Evolutionary conservation across 2,113 vertebrate species (phyloP), one percentile per base, ranked within the genome.

Genomic region (Murina feae): DNA sequence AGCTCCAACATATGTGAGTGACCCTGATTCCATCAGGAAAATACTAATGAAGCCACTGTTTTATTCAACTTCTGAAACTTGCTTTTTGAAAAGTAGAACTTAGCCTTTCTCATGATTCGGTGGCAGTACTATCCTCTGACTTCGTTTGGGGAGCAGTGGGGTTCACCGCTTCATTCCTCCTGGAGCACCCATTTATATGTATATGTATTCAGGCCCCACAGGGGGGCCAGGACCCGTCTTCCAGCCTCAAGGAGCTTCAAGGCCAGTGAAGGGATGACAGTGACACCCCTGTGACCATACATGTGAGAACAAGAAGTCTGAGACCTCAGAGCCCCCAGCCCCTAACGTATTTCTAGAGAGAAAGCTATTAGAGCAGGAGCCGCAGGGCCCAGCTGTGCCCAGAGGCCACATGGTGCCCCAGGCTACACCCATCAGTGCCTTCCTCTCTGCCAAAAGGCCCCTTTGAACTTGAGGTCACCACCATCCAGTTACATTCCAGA

Each of bases 11-110:
- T 74, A 51, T 4, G 2, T 16, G 1, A n/a, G 2, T 16, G 1
- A n/a, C 69, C 10, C 44, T 85, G 65, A 71, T 60, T 88, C 74
- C 65, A 86, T 42, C 55, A 68, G 83, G 72, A 91, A 94, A 93
- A 32, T 86, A 42, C 30, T 32, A 60, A 88, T 78, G 35, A 69
- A 78, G 13, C 47, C 53, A 47, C 28, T 28, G 30, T 74, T 80
- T 72, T 49, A 60, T 78, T 91, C 53, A 51, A 47, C 75, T 86
- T 83, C 47, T 78, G n/a, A 89, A n/a, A 53, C 12, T 74, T 80
- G n/a, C 86, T 89, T 78, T 75, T 60, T 60, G 7, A 32, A 65
- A 49, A 51, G 21, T 30, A 42, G 30, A 17, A 49, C 44, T 75
- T 49, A 47, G 42, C 30, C 49, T 83, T 90, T 65, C 65, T 42